Percentiles rank a stretch among this genome's conserved stretches.
Conservation (phyloP, 2,888 invertebrate genomes). For the Tipula confusa region DNA sequence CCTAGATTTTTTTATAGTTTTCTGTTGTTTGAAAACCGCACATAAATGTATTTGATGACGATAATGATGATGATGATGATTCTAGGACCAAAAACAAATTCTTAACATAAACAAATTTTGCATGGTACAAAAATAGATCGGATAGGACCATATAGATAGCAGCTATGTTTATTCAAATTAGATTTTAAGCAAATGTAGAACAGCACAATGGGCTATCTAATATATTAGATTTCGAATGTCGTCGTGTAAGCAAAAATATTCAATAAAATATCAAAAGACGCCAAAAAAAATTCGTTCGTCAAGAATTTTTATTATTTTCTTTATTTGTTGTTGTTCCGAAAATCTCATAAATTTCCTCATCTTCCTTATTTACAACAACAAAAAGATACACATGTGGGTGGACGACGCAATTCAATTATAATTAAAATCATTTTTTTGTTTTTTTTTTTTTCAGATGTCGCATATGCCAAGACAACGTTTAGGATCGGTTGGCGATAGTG, state of each 20-base stretch:
- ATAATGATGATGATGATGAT: not conserved
- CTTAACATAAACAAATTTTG: not conserved
- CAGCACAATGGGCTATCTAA: not conserved
- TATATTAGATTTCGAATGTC: not conserved
- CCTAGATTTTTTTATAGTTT: no score
- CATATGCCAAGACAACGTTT: slow-evolving; percentile 52
- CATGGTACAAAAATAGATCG: not conserved
- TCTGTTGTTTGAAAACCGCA: no score
- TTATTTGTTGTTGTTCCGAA: no score
- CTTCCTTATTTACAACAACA: no score
- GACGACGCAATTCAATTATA: not conserved
- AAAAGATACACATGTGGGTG: no score
- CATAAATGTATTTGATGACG: not conserved
- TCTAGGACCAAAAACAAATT: not conserved
- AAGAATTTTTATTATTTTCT: not conserved
- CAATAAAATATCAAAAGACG: not conserved
- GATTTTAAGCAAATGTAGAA: not conserved
- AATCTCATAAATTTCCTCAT: no score
- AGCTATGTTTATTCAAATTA: not conserved
- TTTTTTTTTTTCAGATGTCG: slow-evolving; percentile 36
- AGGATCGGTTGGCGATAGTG: slow-evolving; percentile 60
- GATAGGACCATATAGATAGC: not conserved
- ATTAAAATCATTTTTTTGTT: not conserved
- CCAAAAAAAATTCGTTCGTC: no score
- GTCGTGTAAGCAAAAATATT: not conserved